Conservation (phyloP, 2,888 invertebrate species). For the Corbicula japonica region DNA sequence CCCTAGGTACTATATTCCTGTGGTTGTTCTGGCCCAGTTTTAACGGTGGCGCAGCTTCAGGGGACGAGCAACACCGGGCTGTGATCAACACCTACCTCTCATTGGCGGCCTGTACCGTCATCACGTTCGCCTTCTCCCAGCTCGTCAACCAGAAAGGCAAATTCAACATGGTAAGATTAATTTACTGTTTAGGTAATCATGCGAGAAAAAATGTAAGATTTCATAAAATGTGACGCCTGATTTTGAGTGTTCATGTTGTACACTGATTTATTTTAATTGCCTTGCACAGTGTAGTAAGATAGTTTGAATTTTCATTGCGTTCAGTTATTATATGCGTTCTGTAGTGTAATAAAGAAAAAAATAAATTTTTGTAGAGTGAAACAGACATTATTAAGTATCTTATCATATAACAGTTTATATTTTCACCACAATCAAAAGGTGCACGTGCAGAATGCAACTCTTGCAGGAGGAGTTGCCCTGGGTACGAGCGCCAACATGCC, state of each 20-base stretch:
- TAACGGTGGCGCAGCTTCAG: conserved; percentile 92
- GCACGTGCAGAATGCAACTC: conserved; percentile 96
- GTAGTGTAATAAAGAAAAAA: too few relatives aligned
- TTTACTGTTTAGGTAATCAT: conserved; percentile 1
- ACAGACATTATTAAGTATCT: too few relatives aligned
- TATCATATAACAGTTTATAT: too few relatives aligned
- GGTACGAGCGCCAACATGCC: conserved; percentile 94
- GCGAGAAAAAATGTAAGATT: too few relatives aligned
- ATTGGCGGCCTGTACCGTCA: conserved; percentile 93
- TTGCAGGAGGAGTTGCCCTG: conserved; percentile 97
- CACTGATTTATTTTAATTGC: too few relatives aligned
- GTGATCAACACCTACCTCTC: conserved; percentile 97
- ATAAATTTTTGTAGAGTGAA: too few relatives aligned
- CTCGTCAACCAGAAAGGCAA: conserved; percentile 88
- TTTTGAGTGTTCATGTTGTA: too few relatives aligned
- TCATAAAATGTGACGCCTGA: too few relatives aligned
- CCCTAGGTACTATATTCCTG: conserved; percentile 94
- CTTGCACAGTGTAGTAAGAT: too few relatives aligned
- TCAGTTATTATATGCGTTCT: too few relatives aligned
- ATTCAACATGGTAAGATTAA: conserved; percentile 85
- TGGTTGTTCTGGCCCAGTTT: conserved; percentile 99
- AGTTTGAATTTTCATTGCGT: too few relatives aligned
- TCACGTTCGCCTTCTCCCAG: conserved; percentile 94
- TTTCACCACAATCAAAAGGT: too few relatives aligned
- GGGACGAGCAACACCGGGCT: conserved; percentile 93